These are phyloP conservation scores for Trachymyrmex septentrionalis DNA, from an alignment of 1,140 invertebrate species.

Conservation along the genomic window DNA sequence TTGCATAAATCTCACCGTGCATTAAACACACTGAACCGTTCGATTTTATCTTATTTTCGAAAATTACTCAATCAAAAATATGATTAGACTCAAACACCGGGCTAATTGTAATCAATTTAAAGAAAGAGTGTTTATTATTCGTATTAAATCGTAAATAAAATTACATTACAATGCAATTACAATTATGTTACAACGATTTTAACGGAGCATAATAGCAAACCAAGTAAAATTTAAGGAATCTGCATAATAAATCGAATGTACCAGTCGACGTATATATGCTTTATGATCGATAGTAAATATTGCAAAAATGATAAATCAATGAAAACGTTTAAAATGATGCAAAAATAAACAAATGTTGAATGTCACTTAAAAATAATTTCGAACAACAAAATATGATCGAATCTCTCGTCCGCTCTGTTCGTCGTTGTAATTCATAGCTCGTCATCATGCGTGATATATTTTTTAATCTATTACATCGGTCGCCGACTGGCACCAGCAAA, in stretches of 20 bases:
- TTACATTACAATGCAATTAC: neutral
- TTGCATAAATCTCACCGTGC: constrained; percentile 10
- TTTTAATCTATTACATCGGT: constrained; percentile 1
- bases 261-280: constrained; percentile 62
- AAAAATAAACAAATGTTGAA: neutral
- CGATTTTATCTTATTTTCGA: neutral
- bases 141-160: constrained; percentile 2
- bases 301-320: neutral
- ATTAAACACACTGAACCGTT: neutral
- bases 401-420: neutral
- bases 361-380: neutral
- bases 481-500: constrained; percentile 64
- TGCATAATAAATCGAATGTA: constrained; percentile 61
- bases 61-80: constrained; percentile 8
- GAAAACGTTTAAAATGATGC: neutral
- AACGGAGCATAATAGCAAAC: constrained; percentile 68
- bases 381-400: neutral
- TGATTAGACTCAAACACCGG: neutral
- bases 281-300: neutral
- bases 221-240: constrained; percentile 62
- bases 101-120: constrained; percentile 9
- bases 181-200: neutral
- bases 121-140: neutral
- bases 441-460: neutral
- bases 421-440: neutral